Evolutionary conservation across 2,113 vertebrate species (phyloP).

Genomic region (Emydocephalus ijimae): DNA sequence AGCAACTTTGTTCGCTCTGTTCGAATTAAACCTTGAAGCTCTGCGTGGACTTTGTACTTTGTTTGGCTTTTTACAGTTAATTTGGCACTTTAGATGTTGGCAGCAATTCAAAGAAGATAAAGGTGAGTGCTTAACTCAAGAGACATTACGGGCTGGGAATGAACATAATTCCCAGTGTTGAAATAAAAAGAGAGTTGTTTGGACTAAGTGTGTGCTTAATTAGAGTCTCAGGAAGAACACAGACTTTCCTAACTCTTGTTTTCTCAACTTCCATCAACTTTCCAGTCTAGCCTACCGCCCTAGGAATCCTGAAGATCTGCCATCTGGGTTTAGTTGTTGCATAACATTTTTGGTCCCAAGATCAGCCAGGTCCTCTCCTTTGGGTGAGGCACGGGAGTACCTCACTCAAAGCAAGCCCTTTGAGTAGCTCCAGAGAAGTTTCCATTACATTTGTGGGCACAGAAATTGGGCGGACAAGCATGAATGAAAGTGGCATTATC

Average conservation of each 20-base stretch:
- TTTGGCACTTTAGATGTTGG: no score
- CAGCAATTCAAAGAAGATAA: no score
- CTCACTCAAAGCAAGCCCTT: neutral
- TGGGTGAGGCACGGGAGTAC: neutral
- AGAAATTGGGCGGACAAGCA: neutral
- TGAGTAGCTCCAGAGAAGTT: neutral
- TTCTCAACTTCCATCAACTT: neutral
- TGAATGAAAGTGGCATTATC: neutral
- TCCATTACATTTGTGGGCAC: neutral
- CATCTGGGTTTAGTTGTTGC: neutral
- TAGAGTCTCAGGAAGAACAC: neutral
- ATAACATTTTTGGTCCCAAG: neutral
- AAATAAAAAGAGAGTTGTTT: no score
- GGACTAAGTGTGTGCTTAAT: no score
- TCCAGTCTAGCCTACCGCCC: neutral
- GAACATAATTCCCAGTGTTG: no score
- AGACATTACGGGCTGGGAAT: no score
- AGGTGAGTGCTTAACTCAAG: no score
- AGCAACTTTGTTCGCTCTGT: no score
- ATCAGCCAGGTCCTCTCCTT: neutral
- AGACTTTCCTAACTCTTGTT: neutral
- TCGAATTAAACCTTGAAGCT: no score
- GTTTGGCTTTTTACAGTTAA: no score
- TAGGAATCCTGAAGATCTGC: neutral
- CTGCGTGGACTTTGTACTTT: no score